phyloP scores from a whole-genome alignment of 2,888 invertebrate genomes.

The Tortricodes alternella region DNA sequence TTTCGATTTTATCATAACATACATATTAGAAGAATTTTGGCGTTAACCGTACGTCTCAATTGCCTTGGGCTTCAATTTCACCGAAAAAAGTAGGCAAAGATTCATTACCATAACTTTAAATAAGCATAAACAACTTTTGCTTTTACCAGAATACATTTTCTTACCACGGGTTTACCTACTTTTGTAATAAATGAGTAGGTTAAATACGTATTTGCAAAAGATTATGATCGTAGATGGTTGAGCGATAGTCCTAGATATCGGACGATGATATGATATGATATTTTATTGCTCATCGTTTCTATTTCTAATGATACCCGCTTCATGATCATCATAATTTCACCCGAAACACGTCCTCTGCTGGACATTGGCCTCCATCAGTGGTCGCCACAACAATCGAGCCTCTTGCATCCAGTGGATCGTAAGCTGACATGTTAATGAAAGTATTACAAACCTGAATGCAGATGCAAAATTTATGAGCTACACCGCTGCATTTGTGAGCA shows the following conservation, averaged over 20 bases:
- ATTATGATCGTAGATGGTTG: background rate
- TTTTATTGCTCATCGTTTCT: too few species aligned
- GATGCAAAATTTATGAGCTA: background rate
- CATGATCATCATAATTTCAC: too few species aligned
- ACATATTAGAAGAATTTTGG: too few species aligned
- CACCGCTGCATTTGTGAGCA: background rate
- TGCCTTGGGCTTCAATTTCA: conserved; percentile 10
- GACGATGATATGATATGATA: too few species aligned
- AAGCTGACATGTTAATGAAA: too few species aligned
- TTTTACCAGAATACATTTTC: conserved; percentile 19
- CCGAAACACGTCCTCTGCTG: too few species aligned
- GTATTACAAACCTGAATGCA: background rate
- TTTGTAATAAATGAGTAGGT: conserved; percentile 22
- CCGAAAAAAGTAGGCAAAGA: conserved; percentile 25
- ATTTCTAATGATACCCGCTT: too few species aligned
- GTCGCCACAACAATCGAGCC: too few species aligned
- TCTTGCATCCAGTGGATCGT: too few species aligned
- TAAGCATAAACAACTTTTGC: conserved; percentile 18
- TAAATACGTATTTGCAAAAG: conserved; percentile 18
- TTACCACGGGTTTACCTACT: conserved; percentile 7
- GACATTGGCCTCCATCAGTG: too few species aligned
- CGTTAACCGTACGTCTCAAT: background rate
- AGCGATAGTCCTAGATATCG: too few species aligned
- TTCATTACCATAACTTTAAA: conserved; percentile 26
- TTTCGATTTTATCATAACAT: too few species aligned